phyloP scores from a whole-genome alignment of 2,888 invertebrate genomes.

The Pollenia labialis region DNA sequence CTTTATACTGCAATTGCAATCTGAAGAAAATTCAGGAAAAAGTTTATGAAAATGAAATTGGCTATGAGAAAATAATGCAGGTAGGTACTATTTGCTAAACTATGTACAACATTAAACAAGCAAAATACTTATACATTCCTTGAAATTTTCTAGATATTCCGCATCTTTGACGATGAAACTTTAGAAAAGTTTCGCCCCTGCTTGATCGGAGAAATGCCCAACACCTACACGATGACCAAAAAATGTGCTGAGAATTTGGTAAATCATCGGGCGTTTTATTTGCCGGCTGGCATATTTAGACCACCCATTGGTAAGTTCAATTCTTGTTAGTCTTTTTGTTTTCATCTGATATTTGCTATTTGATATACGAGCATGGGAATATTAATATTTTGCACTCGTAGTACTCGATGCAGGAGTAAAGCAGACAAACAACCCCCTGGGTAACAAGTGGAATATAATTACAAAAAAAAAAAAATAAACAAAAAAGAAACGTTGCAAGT shows the following conservation, averaged over 20 bases:
- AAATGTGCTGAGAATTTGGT: slow-evolving; percentile 84
- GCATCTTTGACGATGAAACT: slow-evolving; percentile 82
- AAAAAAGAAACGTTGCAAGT: slow-evolving; percentile 33
- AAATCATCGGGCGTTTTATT: slow-evolving; percentile 82
- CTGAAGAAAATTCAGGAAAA: slow-evolving; percentile 83
- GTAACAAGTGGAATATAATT: neutral
- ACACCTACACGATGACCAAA: slow-evolving; percentile 84
- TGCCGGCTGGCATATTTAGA: slow-evolving; percentile 84
- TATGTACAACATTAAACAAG: too few species aligned
- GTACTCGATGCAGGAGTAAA: slow-evolving; percentile 9
- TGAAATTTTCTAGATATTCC: slow-evolving; percentile 79
- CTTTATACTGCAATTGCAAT: slow-evolving; percentile 84
- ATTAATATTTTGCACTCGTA: slow-evolving; percentile 32
- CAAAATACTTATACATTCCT: neutral
- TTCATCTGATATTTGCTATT: neutral
- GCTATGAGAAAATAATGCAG: slow-evolving; percentile 84
- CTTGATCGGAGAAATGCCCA: slow-evolving; percentile 83
- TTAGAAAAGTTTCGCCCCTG: slow-evolving; percentile 83
- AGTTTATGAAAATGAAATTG: slow-evolving; percentile 84
- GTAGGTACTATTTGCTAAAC: slow-evolving; percentile 79
- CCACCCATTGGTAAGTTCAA: slow-evolving; percentile 83
- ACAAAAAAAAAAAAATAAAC: slow-evolving; percentile 7
- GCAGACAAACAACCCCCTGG: slow-evolving; percentile 29
- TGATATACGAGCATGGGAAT: slow-evolving; percentile 2
- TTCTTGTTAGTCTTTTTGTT: neutral